phyloP scores from a whole-genome alignment of 2,888 invertebrate genomes.

The Eupithecia inturbata region DNA sequence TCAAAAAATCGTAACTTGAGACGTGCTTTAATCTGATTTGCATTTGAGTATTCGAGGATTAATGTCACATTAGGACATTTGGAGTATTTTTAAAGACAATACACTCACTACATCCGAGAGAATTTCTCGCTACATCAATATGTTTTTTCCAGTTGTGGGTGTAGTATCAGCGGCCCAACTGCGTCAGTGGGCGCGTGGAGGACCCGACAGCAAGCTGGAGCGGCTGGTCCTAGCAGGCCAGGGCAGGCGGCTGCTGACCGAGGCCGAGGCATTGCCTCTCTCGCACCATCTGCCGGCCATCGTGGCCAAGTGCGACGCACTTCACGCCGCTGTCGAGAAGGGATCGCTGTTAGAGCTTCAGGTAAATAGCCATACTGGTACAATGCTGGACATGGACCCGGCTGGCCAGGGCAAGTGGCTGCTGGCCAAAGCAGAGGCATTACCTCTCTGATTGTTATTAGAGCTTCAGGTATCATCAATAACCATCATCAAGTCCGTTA shows the following conservation, averaged over 20 bases:
- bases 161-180: conserved; percentile 66
- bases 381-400: background rate
- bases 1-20: no score
- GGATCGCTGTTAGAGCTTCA: conserved; percentile 86
- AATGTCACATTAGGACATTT: no score
- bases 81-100: no score
- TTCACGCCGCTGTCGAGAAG: conserved; percentile 90
- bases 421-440: background rate
- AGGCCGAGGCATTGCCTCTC: conserved; percentile 64
- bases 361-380: conserved; percentile 26
- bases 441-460: background rate
- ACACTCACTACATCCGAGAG: background rate
- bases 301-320: conserved; percentile 89
- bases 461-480: background rate
- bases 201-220: conserved; percentile 73
- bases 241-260: conserved; percentile 70
- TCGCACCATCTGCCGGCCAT: conserved; percentile 82
- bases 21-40: background rate
- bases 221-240: conserved; percentile 76
- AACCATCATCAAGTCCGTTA: background rate
- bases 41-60: background rate
- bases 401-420: background rate
- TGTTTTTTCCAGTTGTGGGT: conserved; percentile 60
- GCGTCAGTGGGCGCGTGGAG: conserved; percentile 72
- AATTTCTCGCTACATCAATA: background rate